A percentile compares a stretch with the other conserved stretches of the same genome.
Conservation (phyloP, 1,140 invertebrate species). For the Pseudoatta argentina region DNA sequence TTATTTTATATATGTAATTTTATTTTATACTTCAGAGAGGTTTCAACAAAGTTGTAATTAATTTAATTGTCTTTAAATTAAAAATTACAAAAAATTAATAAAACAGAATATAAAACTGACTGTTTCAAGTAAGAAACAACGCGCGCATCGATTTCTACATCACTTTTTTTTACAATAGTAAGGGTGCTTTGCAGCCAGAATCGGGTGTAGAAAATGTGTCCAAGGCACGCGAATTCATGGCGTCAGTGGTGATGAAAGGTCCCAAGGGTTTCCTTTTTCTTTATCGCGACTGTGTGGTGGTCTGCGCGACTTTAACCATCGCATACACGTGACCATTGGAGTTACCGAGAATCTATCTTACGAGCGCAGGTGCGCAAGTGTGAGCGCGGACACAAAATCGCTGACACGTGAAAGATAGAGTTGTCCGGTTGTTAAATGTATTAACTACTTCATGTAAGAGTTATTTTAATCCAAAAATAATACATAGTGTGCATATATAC, state of each 20-base stretch:
- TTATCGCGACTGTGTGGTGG: conserved; percentile 11
- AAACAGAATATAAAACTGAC: not conserved
- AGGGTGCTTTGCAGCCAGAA: not conserved
- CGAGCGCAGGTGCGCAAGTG: conserved; percentile 29
- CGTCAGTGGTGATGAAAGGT: conserved; percentile 55
- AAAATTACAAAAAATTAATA: not conserved
- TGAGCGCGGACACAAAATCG: conserved; percentile 12
- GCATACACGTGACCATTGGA: not conserved
- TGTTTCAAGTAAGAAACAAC: not conserved
- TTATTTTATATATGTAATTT: not conserved
- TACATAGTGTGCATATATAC: no score
- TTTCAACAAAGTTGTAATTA: not conserved
- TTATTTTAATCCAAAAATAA: conserved; percentile 16
- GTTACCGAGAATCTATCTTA: conserved; percentile 8
- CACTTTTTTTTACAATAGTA: not conserved
- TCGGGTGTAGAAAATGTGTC: conserved; percentile 41
- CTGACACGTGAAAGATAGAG: conserved; percentile 17
- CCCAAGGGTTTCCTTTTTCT: conserved; percentile 36
- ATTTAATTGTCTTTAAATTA: not conserved
- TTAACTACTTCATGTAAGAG: not conserved
- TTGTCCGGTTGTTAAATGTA: not conserved
- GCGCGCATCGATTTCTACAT: not conserved
- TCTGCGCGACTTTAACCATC: conserved; percentile 35
- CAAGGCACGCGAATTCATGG: conserved; percentile 56
- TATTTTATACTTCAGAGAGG: not conserved